These are phyloP conservation scores for Chlorodrepanis virens DNA, from an alignment of 2,113 vertebrate species.

Conservation along the genomic window DNA sequence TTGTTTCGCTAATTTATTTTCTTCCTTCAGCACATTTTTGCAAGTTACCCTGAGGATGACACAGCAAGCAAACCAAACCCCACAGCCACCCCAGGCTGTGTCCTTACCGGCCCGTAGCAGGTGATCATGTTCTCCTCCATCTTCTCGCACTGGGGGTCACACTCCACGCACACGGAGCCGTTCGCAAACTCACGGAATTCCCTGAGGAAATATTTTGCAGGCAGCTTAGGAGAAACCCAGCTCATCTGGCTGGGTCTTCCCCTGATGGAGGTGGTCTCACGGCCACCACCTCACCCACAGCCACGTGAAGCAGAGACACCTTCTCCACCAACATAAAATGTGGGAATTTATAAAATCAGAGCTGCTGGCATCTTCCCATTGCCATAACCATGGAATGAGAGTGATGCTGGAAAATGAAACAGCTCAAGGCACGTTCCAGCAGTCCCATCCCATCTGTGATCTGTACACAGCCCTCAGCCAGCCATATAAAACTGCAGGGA, in stretches of 20 bases:
- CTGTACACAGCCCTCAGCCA: too few relatives aligned
- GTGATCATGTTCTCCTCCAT: slow-evolving; percentile 85
- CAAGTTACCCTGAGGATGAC: accelerated
- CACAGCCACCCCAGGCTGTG: accelerated
- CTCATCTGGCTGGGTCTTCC: neutral
- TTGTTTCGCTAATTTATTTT: neutral
- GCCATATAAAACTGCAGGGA: accelerated
- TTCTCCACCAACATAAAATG: neutral
- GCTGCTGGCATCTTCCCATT: too few relatives aligned
- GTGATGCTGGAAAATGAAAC: too few relatives aligned
- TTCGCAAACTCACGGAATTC: slow-evolving; percentile 92
- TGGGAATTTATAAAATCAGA: too few relatives aligned
- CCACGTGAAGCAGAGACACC: neutral
- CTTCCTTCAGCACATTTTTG: neutral
- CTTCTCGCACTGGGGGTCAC: slow-evolving; percentile 92
- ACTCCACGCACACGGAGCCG: slow-evolving; percentile 88
- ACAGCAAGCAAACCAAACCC: neutral
- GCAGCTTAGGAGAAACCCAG: neutral
- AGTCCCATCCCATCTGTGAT: too few relatives aligned
- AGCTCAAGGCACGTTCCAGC: too few relatives aligned
- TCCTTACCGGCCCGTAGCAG: slow-evolving; percentile 88
- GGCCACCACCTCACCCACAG: neutral
- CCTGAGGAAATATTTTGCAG: slow-evolving; percentile 70
- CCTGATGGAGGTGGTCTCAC: neutral
- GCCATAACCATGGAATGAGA: too few relatives aligned